A percentile compares a stretch with the other conserved stretches of the same genome.
Conservation (phyloP, 2,797 vertebrate genomes). For the Trichosurus vulpecula region DNA sequence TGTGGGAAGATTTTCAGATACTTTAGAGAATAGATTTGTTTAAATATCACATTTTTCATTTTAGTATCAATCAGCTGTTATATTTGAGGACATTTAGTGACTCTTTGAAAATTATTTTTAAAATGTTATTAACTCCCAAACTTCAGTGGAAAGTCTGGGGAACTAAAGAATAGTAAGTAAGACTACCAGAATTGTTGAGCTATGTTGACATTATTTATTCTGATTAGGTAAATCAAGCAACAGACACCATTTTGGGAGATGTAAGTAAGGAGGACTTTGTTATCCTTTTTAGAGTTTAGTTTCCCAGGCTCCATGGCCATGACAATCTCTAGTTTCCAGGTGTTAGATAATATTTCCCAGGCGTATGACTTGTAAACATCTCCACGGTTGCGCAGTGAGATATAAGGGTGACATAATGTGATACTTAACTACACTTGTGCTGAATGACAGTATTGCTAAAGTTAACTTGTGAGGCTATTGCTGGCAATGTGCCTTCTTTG, state of each 20-base stretch:
- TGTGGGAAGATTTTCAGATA: background rate
- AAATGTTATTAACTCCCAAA: background rate
- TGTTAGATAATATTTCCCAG: no score
- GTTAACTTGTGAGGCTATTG: no score
- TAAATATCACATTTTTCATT: background rate
- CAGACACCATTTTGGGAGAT: background rate
- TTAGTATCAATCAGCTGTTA: background rate
- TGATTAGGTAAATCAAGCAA: background rate
- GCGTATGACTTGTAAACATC: no score
- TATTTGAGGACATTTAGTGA: background rate
- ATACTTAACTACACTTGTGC: no score
- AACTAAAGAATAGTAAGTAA: constrained; percentile 4
- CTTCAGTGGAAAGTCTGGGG: background rate
- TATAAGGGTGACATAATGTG: no score
- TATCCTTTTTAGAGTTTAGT: no score
- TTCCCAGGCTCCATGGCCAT: no score
- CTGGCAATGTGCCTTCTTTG: no score
- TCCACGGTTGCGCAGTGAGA: no score
- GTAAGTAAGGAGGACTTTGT: no score
- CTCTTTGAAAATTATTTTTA: background rate
- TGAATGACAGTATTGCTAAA: no score
- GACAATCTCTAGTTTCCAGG: no score
- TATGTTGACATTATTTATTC: constrained; percentile 6
- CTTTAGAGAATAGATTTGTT: background rate
- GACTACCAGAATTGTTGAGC: background rate